Conservation (phyloP, 2,113 vertebrate genomes). For the Mus musculus region GRCm39 chr5:102976001-102976500, state of each 20-base stretch:
- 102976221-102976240: neutral
- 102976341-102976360: neutral
- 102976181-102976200: neutral
- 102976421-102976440: neutral
- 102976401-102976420: neutral
- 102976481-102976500: neutral
- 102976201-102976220: constrained; percentile 43
- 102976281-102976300: neutral
- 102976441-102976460: neutral
- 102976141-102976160: neutral
- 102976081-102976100: neutral
- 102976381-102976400: neutral
- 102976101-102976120: neutral
- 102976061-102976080: neutral
- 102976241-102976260: neutral
- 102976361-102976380: neutral
- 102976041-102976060: neutral
- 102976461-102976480: neutral
- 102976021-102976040: neutral
- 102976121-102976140: neutral
- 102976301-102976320: neutral
- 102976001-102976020: neutral
- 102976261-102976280: neutral
- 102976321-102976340: neutral
- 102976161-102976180: neutral